These are phyloP conservation scores for Thereuonema tuberculata DNA, from an alignment of 1,140 invertebrate genomes.

Conservation along the genomic window DNA sequence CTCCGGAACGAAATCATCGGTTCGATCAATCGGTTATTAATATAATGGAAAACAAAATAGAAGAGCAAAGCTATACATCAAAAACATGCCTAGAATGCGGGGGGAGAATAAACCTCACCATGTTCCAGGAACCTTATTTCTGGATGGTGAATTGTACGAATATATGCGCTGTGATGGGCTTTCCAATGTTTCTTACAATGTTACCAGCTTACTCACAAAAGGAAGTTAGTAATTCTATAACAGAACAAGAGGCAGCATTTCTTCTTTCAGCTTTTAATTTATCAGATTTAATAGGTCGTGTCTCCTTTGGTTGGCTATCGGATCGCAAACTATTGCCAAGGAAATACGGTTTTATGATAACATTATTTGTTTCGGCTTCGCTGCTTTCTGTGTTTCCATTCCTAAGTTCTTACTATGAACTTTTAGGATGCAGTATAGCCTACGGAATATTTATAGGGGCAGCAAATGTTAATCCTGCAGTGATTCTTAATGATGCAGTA, in stretches of 20 bases:
- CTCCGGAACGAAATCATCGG: background rate
- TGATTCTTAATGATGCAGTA: background rate
- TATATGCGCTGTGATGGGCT: background rate
- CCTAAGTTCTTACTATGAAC: background rate
- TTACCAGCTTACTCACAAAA: background rate
- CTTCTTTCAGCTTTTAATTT: background rate
- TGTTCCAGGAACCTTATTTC: background rate
- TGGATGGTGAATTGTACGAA: background rate
- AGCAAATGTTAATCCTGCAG: background rate
- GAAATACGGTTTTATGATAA: background rate
- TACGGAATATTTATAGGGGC: background rate
- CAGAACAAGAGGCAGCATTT: background rate
- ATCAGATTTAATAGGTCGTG: background rate
- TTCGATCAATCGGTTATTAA: background rate
- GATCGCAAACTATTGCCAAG: background rate
- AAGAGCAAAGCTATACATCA: background rate
- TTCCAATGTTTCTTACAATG: slow-evolving; percentile 1
- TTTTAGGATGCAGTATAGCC: background rate
- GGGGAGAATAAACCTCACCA: background rate
- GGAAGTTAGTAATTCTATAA: background rate
- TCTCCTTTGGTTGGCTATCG: background rate
- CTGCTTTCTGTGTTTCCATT: background rate
- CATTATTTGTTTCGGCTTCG: background rate
- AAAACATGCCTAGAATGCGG: background rate
- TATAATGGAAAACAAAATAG: too few species aligned